Evolutionary conservation across 2,888 invertebrate species (phyloP).

Genomic region (Vesta saturnalis): DNA sequence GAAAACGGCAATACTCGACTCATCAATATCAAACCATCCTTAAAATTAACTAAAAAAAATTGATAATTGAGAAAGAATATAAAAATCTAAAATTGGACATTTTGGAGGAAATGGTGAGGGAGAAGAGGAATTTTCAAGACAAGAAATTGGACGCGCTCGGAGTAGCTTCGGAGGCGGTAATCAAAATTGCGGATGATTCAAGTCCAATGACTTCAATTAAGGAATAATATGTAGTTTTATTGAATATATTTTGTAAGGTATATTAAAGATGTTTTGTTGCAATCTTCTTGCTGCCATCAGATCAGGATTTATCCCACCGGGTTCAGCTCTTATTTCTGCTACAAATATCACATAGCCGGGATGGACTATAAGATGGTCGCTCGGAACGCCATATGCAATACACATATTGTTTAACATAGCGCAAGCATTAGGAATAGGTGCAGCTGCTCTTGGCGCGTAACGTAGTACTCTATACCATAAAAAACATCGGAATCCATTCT

Average conservation of each 20-base stretch:
- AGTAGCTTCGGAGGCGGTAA: not conserved
- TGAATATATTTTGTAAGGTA: not conserved
- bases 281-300: not conserved
- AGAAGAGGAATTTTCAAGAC: not conserved
- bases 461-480: not conserved
- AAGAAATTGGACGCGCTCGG: not conserved
- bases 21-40: not conserved
- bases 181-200: not conserved
- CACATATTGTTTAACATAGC: conserved; percentile 2
- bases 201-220: not conserved
- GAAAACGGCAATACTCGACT: not conserved
- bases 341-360: not conserved
- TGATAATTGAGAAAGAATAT: not conserved
- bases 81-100: not conserved
- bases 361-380: not conserved
- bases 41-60: not conserved
- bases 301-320: not conserved
- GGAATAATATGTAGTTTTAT: not conserved
- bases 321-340: not conserved
- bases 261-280: not conserved
- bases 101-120: not conserved
- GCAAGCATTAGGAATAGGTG: not conserved
- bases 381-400: not conserved
- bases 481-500: not conserved
- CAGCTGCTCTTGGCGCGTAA: not conserved